A percentile compares a stretch with the other conserved stretches of the same genome.
phyloP scores from a whole-genome alignment of 1,140 invertebrate genomes.

The Diachasmimorpha longicaudata region DNA sequence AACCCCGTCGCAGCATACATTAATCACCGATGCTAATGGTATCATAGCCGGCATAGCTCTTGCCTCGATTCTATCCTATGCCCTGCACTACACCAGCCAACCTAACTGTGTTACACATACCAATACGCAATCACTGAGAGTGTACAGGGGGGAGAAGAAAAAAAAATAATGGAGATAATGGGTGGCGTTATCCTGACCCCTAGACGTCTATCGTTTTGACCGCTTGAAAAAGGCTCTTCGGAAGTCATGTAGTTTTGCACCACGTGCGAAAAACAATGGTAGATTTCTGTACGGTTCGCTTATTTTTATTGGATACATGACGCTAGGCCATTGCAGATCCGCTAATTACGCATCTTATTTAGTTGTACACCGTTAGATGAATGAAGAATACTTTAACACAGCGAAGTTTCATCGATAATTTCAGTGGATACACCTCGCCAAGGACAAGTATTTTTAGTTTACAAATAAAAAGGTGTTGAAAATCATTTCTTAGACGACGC shows the following conservation, averaged over 20 bases:
- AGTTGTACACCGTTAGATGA: conserved; percentile 14
- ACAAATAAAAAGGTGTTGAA: too few species aligned
- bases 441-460: too few species aligned
- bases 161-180: conserved; percentile 12
- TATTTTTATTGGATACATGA: conserved; percentile 25
- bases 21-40: conserved; percentile 63
- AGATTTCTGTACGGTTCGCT: conserved; percentile 17
- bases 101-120: not conserved
- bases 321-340: conserved; percentile 14
- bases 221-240: not conserved
- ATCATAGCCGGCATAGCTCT: conserved; percentile 56
- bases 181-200: not conserved
- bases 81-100: not conserved
- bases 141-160: not conserved
- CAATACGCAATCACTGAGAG: not conserved
- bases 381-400: not conserved
- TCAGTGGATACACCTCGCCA: too few species aligned
- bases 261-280: conserved; percentile 10
- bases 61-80: conserved; percentile 34
- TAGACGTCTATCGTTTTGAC: not conserved
- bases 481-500: too few species aligned
- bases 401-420: not conserved
- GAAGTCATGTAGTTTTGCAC: conserved; percentile 21
- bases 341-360: conserved; percentile 24
- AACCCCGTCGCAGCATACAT: conserved; percentile 52